A percentile compares a stretch with the other conserved stretches of the same genome.
Conservation (phyloP, 1,140 invertebrate species). For the Myzus persicae region DNA sequence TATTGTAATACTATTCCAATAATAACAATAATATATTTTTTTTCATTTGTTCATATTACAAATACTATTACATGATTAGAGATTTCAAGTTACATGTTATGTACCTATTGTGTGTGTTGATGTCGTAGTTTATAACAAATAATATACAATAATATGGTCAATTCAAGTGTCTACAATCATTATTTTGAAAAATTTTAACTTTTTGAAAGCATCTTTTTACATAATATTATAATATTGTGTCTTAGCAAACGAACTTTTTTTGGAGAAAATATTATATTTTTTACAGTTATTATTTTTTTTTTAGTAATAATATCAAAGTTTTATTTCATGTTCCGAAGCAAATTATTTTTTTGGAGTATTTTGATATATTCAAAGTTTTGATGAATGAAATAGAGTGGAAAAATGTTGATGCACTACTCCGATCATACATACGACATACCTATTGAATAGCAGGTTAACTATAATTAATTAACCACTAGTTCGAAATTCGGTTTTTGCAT, state of each 20-base stretch:
- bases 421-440: too few relatives aligned
- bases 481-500: background rate
- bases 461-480: background rate
- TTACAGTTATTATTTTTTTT: too few relatives aligned
- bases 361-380: background rate
- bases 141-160: background rate
- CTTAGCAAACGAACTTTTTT: too few relatives aligned
- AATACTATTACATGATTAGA: conserved; percentile 10
- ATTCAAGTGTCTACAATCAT: background rate
- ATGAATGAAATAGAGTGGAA: too few relatives aligned
- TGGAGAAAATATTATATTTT: too few relatives aligned
- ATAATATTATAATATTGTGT: too few relatives aligned
- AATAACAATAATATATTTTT: background rate
- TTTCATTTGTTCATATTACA: background rate
- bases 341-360: too few relatives aligned
- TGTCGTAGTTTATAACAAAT: background rate
- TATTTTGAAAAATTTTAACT: too few relatives aligned
- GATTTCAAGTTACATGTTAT: background rate
- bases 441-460: background rate
- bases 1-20: background rate
- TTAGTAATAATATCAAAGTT: too few relatives aligned
- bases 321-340: too few relatives aligned
- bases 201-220: too few relatives aligned
- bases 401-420: too few relatives aligned
- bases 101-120: background rate